A percentile compares a stretch with the other conserved stretches of the same genome.
These are phyloP conservation scores for Lonchura striata DNA, from an alignment of 2,113 vertebrate genomes.

Conservation along the genomic window DNA sequence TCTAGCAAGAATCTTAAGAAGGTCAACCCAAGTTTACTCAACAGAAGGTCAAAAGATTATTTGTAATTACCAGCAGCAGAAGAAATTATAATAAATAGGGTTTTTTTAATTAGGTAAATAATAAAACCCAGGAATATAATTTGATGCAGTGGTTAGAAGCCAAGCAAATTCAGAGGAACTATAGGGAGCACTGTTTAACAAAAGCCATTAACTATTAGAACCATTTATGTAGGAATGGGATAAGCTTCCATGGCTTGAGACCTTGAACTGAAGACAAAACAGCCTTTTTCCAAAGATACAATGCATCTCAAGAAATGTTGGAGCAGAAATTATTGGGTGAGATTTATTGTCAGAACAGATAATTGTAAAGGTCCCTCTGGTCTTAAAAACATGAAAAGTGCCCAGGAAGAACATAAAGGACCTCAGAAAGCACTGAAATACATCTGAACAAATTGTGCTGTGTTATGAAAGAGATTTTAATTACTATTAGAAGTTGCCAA, in stretches of 20 bases:
- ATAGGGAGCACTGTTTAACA: background rate
- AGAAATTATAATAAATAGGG: background rate
- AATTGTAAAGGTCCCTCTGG: background rate
- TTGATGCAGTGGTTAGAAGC: background rate
- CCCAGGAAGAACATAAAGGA: background rate
- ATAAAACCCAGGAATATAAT: background rate
- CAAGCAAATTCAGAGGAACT: background rate
- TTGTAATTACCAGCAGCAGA: background rate
- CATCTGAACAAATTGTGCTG: background rate
- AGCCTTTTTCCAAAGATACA: background rate
- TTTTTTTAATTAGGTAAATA: background rate
- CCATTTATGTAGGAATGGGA: background rate
- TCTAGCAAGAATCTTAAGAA: background rate
- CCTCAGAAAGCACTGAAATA: background rate
- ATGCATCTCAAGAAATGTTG: background rate
- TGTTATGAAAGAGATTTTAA: background rate
- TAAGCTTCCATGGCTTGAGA: background rate
- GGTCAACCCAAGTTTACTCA: slow-evolving; percentile 9
- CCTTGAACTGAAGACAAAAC: background rate
- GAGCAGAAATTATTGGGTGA: slow-evolving; percentile 17
- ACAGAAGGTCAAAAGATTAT: background rate
- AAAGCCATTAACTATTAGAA: background rate
- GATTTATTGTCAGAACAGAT: slow-evolving; percentile 32
- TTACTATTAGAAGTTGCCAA: background rate
- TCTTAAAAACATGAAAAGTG: background rate